A percentile compares a stretch with the other conserved stretches of the same genome.
Evolutionary conservation across 1,140 invertebrate species (phyloP).

Genomic region (Drusus annulatus): DNA sequence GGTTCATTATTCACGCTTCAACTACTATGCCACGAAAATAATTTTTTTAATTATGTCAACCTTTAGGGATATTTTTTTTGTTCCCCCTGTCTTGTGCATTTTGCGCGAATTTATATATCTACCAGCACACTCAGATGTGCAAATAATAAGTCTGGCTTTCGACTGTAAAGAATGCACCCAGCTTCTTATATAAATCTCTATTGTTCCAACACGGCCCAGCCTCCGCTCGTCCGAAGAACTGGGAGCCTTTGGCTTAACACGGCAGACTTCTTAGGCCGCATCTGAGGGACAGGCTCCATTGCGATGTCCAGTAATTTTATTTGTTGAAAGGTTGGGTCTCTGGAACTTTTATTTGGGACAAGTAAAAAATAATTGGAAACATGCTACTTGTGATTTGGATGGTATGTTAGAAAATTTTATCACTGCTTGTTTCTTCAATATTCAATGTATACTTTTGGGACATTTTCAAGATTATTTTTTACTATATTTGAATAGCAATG

Average conservation of each 20-base stretch:
- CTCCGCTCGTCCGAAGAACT: not conserved
- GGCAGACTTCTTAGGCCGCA: not conserved
- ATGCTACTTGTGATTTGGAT: no score
- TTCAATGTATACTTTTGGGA: no score
- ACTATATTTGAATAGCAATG: no score
- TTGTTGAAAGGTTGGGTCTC: not conserved
- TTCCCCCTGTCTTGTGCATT: not conserved
- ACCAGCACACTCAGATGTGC: constrained; percentile 2
- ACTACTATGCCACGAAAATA: no score
- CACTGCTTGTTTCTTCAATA: no score
- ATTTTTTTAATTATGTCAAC: no score
- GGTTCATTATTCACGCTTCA: no score
- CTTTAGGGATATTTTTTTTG: not conserved
- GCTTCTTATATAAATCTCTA: constrained; percentile 38
- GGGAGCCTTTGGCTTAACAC: not conserved
- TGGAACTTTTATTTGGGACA: no score
- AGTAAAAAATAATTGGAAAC: no score
- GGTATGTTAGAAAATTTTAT: no score
- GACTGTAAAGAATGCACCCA: constrained; percentile 18
- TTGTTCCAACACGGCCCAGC: constrained; percentile 10
- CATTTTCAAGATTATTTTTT: no score
- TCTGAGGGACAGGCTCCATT: not conserved
- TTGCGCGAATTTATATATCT: constrained; percentile 17
- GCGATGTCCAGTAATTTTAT: not conserved
- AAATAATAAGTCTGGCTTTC: constrained; percentile 38